Evolutionary conservation across 2,113 vertebrate genomes (phyloP), one percentile per base, ranked within the genome.

Genomic region (Scomber scombrus): DNA sequence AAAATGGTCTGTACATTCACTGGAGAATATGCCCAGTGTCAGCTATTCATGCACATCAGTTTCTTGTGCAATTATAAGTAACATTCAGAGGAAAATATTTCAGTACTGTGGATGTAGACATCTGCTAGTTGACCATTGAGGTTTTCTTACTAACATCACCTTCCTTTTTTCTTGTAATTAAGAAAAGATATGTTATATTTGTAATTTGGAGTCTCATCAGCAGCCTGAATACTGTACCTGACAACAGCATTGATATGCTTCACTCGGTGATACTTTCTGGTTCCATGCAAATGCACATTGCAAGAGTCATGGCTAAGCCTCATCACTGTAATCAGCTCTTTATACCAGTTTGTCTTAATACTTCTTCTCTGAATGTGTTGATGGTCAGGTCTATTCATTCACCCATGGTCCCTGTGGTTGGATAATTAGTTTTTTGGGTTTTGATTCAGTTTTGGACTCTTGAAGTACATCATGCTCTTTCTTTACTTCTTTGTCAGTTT

Each of bases 301-400:
- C 1, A 58, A 68, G 52, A 62, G 40, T 68, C 19, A 16, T 23
- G 11, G 47, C 68, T 50, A 43, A 67, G 10, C 0, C 55, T 51
- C 11, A 13, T 46, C 7, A 47, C 29, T 71, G 47, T 72, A 31
- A 72, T 73, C 63, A 19, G 63, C 70, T 71, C 13, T 46, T 40
- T 13, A 43, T 31, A 43, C 83, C 89, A 47, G 26, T 78, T 78
- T 34, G 88, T 88, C 86, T 88, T 86, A 87, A 90, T 51, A 11
- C 71, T 50, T 75, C 11, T 62, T 71, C 63, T 89, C 62, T 83
- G 77, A 86, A 80, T 80, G 84, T 88, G 73, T 34, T 14, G 5
- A 75, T 19, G 55, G 23, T 13, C 14, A 9, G 18, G 26, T 40
- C 57, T 54, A 4, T 60, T 68, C 31, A 23, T 23, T 54, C 31